Evolutionary conservation across 2,797 vertebrate species (phyloP), one percentile per base, ranked within the genome.

Genomic region (Brachyrhaphis roseni): DNA sequence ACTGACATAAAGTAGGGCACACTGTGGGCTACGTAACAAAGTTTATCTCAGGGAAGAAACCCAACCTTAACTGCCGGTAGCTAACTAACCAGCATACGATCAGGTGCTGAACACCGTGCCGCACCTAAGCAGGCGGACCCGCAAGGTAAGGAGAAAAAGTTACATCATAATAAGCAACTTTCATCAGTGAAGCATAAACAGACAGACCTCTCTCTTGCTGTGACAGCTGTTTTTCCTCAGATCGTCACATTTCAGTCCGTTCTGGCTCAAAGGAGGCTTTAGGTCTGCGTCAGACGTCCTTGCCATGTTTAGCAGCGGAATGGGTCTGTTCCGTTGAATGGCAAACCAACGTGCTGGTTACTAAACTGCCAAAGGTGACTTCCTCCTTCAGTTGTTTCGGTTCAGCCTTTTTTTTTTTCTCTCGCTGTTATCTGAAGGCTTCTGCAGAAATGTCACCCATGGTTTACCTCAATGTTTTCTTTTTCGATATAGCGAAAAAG

Each of bases 311-410:
- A 36, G 31, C 72, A 43, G 57, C 74, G 62, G 72, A 64, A 18
- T 36, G 85, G 57, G 84, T 53, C 34, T 57, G 45, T 66, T 55
- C 45, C 53, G 78, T 46, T 36, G 53, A 46, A 68, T 26, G 20
- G n/a, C 15, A n/a, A 87, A 79, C 87, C 83, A 82, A 78, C 73
- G 85, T 55, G 79, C 74, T 81, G 41, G 41, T 36, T 10, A n/a
- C 83, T 77, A 4, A 86, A 81, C 76, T 81, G 36, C n/a, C 46
- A 75, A 76, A 90, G 86, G 89, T 91, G 84, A 95, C 93, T 94
- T 94, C 94, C 94, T 94, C 84, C 53, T 93, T 84, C 76, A 80
- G 71, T 5, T 34, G 80, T 79, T 31, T 23, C 26, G 77, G 82
- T 78, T 80, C 85, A 82, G 90, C 86, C 89, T 39, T 41, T 34